A percentile compares a stretch with the other conserved stretches of the same genome.
phyloP scores from a whole-genome alignment of 2,113 vertebrate genomes.

The Sapayoa aenigma region DNA sequence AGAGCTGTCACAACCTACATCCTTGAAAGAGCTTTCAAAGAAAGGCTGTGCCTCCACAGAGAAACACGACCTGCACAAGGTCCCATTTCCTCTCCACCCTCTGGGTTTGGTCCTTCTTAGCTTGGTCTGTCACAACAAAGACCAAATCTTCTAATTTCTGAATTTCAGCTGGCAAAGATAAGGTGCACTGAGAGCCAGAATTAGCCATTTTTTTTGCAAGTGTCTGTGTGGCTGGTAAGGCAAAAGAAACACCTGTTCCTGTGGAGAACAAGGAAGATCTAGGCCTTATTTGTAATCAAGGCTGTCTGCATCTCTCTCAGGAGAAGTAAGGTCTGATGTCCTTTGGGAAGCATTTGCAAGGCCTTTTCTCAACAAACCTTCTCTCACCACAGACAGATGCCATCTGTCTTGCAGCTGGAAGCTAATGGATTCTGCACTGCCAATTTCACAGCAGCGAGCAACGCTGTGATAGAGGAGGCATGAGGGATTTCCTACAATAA shows the following conservation, averaged over 20 bases:
- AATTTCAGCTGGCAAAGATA: not conserved
- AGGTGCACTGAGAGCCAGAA: not conserved
- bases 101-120: not conserved
- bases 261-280: not conserved
- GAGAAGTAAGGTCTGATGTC: slow-evolving; percentile 49
- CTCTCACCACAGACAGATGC: slow-evolving; percentile 57
- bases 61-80: accelerated
- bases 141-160: not conserved
- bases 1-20: not conserved
- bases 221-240: not conserved
- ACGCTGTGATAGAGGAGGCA: not conserved
- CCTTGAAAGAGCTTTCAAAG: not conserved
- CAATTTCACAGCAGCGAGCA: slow-evolving; percentile 60
- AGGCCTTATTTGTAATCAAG: slow-evolving; percentile 14
- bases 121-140: not conserved
- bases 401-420: slow-evolving; percentile 68
- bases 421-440: slow-evolving; percentile 64
- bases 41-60: not conserved
- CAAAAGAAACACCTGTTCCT: not conserved
- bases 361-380: slow-evolving; percentile 59
- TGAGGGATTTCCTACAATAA: slow-evolving; percentile 40
- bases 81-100: not conserved
- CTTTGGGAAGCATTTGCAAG: slow-evolving; percentile 43
- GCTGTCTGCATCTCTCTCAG: not conserved
- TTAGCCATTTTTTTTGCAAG: not conserved